These are phyloP conservation scores for Indicator indicator DNA, from an alignment of 2,113 vertebrate species.

Conservation along the genomic window DNA sequence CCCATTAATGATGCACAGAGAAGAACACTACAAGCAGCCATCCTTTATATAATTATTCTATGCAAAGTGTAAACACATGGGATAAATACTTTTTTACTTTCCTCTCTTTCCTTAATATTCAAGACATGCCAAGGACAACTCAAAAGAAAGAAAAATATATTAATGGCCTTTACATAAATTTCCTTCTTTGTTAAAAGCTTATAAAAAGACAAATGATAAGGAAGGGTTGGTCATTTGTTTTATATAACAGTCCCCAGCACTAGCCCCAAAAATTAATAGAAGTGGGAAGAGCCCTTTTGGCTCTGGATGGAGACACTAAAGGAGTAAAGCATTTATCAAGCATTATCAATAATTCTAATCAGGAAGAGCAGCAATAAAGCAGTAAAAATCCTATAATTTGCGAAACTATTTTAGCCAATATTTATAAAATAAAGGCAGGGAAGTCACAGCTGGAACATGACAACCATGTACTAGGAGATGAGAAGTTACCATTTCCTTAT, in stretches of 20 bases:
- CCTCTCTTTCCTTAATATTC: background rate
- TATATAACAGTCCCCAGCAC: background rate
- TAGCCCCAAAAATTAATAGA: background rate
- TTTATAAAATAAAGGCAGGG: background rate
- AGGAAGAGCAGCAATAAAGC: background rate
- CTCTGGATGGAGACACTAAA: background rate
- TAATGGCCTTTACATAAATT: background rate
- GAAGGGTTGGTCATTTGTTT: background rate
- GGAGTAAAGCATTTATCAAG: background rate
- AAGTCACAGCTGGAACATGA: background rate
- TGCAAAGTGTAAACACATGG: background rate
- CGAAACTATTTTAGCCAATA: background rate
- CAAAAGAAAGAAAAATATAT: background rate
- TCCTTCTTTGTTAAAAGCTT: background rate
- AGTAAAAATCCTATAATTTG: background rate
- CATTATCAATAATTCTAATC: background rate
- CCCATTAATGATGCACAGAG: conserved; percentile 40
- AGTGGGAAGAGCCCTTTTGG: background rate
- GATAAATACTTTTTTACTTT: conserved; percentile 7
- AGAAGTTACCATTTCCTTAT: background rate
- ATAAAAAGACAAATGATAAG: background rate
- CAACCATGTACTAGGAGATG: background rate
- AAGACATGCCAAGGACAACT: background rate
- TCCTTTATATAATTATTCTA: conserved; percentile 21
- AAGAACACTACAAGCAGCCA: conserved; percentile 17